Percentiles rank a stretch among this genome's conserved stretches.
These are phyloP conservation scores for Smutsia gigantea DNA, from an alignment of 2,797 vertebrate species.

Conservation along the genomic window DNA sequence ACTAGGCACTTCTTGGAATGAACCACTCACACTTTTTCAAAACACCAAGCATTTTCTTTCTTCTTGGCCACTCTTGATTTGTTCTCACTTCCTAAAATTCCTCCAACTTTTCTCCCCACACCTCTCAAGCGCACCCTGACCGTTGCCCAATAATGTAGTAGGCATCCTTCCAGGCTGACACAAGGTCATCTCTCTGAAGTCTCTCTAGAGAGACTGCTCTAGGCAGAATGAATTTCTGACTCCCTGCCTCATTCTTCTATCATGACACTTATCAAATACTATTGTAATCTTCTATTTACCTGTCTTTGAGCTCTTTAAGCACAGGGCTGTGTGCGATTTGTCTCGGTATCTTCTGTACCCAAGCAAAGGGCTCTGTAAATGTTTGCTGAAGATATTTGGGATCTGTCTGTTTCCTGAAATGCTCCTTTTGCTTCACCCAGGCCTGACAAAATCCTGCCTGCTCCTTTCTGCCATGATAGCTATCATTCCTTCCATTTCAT, in stretches of 20 bases:
- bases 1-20: background rate
- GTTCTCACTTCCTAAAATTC: background rate
- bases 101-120: background rate
- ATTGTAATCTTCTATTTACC: background rate
- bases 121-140: background rate
- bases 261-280: background rate
- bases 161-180: background rate
- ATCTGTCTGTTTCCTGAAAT: background rate
- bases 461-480: background rate
- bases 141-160: background rate
- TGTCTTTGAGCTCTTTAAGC: background rate
- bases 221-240: background rate
- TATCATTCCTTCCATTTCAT: background rate
- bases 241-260: background rate
- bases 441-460: background rate
- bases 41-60: background rate
- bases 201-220: background rate
- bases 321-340: too few relatives aligned
- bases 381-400: background rate
- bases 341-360: background rate
- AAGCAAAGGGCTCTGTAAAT: background rate
- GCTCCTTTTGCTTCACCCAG: background rate
- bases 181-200: background rate
- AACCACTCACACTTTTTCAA: background rate
- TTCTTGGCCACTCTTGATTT: background rate